Conservation (phyloP, 2,113 vertebrate species). For the Alethe diademata region DNA sequence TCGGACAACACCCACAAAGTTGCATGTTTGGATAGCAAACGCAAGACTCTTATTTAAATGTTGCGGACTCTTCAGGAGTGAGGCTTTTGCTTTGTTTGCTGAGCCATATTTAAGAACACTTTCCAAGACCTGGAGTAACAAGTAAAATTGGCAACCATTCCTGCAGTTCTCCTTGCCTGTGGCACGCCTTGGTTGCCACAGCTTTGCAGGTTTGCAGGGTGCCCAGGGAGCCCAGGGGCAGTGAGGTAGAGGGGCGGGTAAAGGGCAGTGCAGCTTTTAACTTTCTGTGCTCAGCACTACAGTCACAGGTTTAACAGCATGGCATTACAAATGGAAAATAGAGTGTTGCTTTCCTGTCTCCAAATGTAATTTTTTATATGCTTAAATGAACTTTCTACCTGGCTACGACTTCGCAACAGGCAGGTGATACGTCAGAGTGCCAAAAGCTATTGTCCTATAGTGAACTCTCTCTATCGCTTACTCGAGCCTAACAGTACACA, state of each 20-base stretch:
- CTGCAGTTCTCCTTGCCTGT: background rate
- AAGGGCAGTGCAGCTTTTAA: background rate
- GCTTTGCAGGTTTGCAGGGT: background rate
- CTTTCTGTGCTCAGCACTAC: background rate
- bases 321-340: background rate
- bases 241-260: accelerated
- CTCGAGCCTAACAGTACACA: background rate
- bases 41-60: background rate
- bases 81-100: background rate
- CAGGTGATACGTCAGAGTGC: background rate
- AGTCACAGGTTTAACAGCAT: background rate
- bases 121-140: background rate
- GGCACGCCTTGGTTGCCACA: accelerated
- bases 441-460: conserved; percentile 9
- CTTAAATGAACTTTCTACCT: background rate
- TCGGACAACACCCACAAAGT: background rate
- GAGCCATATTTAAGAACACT: background rate
- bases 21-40: background rate
- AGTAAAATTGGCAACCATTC: background rate
- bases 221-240: background rate
- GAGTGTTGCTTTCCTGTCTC: background rate
- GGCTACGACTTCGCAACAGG: background rate
- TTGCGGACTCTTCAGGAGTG: background rate
- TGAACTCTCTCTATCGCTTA: conserved; percentile 37
- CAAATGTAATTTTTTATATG: background rate